phyloP scores from a whole-genome alignment of 1,140 invertebrate genomes.

The Colletes latitarsis region DNA sequence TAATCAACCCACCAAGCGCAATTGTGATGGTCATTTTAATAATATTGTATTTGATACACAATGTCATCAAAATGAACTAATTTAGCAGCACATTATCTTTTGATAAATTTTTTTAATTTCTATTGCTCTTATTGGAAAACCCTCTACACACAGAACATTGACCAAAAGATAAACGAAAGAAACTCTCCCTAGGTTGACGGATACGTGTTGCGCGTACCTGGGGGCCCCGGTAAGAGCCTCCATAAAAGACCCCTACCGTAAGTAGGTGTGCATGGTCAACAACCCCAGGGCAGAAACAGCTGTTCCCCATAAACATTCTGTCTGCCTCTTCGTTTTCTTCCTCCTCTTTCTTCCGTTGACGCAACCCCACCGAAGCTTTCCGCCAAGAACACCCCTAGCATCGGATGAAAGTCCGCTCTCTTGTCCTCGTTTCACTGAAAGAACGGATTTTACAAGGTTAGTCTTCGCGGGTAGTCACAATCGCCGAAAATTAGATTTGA shows the following conservation, averaged over 20 bases:
- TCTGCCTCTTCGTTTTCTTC: not conserved
- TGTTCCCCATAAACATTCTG: conserved; percentile 50
- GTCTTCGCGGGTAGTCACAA: too few species aligned
- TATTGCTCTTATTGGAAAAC: too few species aligned
- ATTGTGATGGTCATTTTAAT: too few species aligned
- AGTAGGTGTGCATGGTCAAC: conserved; percentile 41
- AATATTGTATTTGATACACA: too few species aligned
- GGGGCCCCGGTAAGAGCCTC: not conserved
- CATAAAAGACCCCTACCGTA: conserved; percentile 18
- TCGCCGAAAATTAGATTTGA: too few species aligned
- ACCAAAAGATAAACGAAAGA: not conserved
- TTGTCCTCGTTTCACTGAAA: too few species aligned
- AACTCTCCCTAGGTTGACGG: not conserved
- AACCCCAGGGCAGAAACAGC: conserved; percentile 41
- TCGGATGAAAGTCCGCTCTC: too few species aligned
- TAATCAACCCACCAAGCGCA: too few species aligned
- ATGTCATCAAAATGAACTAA: too few species aligned
- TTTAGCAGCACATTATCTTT: too few species aligned
- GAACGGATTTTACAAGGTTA: too few species aligned
- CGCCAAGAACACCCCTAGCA: not conserved
- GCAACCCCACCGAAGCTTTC: not conserved
- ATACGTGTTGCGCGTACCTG: conserved; percentile 48
- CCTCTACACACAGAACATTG: not conserved
- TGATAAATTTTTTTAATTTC: too few species aligned
- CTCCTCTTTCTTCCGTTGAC: not conserved